A percentile compares a stretch with the other conserved stretches of the same genome.
Conservation (phyloP, 2,888 invertebrate species). For the Melieria omissa region DNA sequence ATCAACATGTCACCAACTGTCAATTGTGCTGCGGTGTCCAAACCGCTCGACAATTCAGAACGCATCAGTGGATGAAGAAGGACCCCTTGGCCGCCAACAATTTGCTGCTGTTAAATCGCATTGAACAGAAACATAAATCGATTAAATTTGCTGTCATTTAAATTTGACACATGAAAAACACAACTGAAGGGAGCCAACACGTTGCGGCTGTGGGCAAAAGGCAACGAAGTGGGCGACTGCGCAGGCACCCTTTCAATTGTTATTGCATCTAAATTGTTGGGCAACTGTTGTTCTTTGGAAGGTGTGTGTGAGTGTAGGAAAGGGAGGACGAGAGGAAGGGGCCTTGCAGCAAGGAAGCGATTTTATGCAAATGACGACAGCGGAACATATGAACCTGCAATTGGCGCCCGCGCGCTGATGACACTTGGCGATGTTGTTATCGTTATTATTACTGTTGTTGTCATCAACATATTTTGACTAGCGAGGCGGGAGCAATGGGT, state of each 20-base stretch:
- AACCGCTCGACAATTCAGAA: neutral
- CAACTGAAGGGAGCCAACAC: neutral
- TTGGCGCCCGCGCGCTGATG: constrained; percentile 9
- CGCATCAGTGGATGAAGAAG: neutral
- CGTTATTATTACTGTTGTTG: constrained; percentile 30
- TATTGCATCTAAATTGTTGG: too few relatives aligned
- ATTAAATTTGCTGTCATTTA: constrained; percentile 39
- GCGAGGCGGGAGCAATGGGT: neutral
- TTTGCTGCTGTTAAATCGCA: constrained; percentile 30
- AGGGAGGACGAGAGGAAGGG: neutral
- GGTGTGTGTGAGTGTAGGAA: neutral
- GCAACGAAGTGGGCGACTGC: neutral
- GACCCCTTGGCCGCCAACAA: constrained; percentile 9
- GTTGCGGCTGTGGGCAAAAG: too few relatives aligned
- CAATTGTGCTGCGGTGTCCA: neutral
- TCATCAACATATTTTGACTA: constrained; percentile 23
- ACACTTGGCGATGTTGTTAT: constrained; percentile 31
- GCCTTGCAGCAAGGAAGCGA: neutral
- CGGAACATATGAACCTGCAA: too few relatives aligned
- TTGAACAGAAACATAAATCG: constrained; percentile 35
- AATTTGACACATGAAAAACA: constrained; percentile 38
- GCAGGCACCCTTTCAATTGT: neutral
- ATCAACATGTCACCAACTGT: too few relatives aligned
- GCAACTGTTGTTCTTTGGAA: too few relatives aligned
- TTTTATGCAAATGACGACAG: too few relatives aligned